Conservation (phyloP, 2,888 invertebrate species). For the Polia nebulosa region DNA sequence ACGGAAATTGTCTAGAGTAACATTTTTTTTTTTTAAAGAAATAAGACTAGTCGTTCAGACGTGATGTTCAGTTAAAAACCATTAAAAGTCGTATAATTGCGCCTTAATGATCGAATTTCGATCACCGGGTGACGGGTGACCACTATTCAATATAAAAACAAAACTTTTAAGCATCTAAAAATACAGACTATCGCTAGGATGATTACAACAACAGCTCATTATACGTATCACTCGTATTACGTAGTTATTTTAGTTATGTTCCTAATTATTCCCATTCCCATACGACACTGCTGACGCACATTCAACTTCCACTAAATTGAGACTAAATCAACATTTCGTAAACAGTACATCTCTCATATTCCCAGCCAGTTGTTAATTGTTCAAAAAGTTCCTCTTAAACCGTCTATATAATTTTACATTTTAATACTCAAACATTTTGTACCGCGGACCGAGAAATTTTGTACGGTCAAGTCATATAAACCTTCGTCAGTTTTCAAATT, state of each 20-base stretch:
- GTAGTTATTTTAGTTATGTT: background rate
- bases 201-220: no score
- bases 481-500: background rate
- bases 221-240: background rate
- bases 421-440: conserved; percentile 46
- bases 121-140: no score
- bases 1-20: no score
- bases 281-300: background rate
- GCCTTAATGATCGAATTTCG: no score
- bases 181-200: no score
- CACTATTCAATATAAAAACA: no score
- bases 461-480: background rate
- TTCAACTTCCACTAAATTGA: conserved; percentile 10
- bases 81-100: no score
- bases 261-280: background rate
- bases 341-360: conserved; percentile 13
- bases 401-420: conserved; percentile 50
- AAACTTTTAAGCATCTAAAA: no score
- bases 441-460: conserved; percentile 12
- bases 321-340: conserved; percentile 25
- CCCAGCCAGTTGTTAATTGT: conserved; percentile 33
- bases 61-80: no score
- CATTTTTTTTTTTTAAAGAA: no score
- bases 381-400: conserved; percentile 22
- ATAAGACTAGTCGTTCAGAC: no score